Evolutionary conservation across 1,140 invertebrate genomes (phyloP).

Genomic region (Drosophila equinoxialis): DNA sequence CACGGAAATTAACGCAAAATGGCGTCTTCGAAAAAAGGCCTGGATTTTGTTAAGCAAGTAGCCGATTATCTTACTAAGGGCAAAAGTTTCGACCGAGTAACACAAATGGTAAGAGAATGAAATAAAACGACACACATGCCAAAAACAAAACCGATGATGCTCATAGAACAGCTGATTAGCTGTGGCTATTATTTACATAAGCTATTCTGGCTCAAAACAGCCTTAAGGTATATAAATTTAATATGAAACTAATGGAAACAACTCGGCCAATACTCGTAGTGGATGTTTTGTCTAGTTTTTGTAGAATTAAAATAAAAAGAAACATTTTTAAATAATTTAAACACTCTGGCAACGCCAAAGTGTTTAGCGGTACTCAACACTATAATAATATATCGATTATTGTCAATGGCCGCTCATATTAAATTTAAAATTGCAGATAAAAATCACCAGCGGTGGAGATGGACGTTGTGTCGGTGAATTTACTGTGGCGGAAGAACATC

Average conservation of each 20-base stretch:
- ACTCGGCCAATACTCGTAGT: too few relatives aligned
- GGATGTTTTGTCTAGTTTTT: too few relatives aligned
- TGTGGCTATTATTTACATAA: too few relatives aligned
- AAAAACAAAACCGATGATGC: not conserved
- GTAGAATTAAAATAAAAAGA: too few relatives aligned
- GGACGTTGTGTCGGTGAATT: conserved; percentile 85
- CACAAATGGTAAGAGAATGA: conserved; percentile 83
- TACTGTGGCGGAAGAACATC: conserved; percentile 89
- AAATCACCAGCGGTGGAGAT: conserved; percentile 63
- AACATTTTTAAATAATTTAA: too few relatives aligned
- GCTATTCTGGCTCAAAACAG: too few relatives aligned
- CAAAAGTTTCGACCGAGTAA: conserved; percentile 83
- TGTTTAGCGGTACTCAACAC: too few relatives aligned
- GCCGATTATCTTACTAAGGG: conserved; percentile 62
- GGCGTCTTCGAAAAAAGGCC: conserved; percentile 78
- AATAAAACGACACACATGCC: not conserved
- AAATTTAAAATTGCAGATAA: conserved; percentile 45
- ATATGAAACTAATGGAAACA: too few relatives aligned
- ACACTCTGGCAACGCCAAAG: too few relatives aligned
- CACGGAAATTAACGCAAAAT: conserved; percentile 34
- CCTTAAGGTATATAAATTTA: too few relatives aligned
- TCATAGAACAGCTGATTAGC: conserved; percentile 47
- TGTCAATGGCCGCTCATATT: not conserved
- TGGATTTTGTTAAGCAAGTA: conserved; percentile 78
- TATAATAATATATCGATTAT: too few relatives aligned